Evolutionary conservation across 1,140 invertebrate species (phyloP), one percentile per base, ranked within the genome.

Genomic region (Schlechtendalia chinensis): DNA sequence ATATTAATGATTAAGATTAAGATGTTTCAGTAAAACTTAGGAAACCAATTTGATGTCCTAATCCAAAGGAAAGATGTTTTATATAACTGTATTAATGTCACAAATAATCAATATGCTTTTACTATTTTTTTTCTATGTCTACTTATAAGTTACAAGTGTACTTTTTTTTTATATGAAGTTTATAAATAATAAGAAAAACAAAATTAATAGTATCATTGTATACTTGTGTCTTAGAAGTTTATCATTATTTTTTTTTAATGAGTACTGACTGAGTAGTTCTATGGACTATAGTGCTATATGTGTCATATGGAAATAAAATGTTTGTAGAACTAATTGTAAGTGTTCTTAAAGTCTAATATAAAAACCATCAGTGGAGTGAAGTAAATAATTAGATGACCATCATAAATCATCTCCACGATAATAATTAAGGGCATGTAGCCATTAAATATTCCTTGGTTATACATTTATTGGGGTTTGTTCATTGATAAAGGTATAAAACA

Each of bases 151-250:
- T 39, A 19, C 27, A 24, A 69, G 67, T 24, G 24, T 16, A 50
- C 14, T 69, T 69, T 69, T 69, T 69, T 69, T 69, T 69, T 50
- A 22, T 47, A 69, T 27, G 14, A 27, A 27, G 6, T 69, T 47
- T 24, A 8, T 24, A 69, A 47, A 47, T 47, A 69, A 69, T 47
- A 8, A 45, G 22, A 47, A 24, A 67, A 47, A 69, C 14, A 27
- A 22, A 14, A 47, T 12, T 16, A 19, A 19, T 17, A 8, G 27
- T 10, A 45, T 17, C 5, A n/a, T n/a, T n/a, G n/a, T 65, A 61
- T 61, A 56, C 53, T n/a, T 56, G 11, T 53, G 16, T 59, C 27
- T 12, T 17, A 61, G 14, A 61, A 8, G 19, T 0, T 27, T 61
- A 63, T 17, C 10, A 63, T 63, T 32, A 5, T 32, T 63, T 32